phyloP scores from a whole-genome alignment of 2,888 invertebrate species.

The Synergus gifuensis region DNA sequence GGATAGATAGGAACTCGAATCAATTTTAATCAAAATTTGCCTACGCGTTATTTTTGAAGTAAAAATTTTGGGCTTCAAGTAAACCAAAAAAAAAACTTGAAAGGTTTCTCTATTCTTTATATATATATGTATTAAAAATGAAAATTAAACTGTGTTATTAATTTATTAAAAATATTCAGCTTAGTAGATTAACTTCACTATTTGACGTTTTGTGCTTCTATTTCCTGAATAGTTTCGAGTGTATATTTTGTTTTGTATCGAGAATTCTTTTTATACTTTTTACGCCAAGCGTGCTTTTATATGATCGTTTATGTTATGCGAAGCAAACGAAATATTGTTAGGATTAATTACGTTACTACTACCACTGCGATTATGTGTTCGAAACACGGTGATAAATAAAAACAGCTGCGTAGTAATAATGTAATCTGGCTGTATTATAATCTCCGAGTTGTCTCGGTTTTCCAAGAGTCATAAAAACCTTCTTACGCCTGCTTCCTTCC shows the following conservation, averaged over 20 bases:
- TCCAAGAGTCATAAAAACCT: constrained; percentile 19
- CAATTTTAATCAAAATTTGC: neutral
- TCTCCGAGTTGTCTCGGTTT: constrained; percentile 1
- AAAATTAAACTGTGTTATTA: neutral
- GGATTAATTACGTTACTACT: constrained; percentile 28
- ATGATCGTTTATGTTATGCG: constrained; percentile 23
- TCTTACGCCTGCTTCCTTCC: constrained; percentile 13
- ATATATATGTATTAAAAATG: neutral
- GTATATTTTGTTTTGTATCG: constrained; percentile 24
- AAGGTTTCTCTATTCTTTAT: neutral
- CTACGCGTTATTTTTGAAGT: neutral
- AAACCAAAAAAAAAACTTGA: neutral
- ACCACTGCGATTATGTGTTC: constrained; percentile 36
- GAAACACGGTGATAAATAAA: constrained; percentile 42
- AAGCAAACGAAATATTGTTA: constrained; percentile 41
- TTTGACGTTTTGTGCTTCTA: neutral
- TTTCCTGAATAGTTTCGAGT: neutral
- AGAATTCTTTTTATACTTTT: constrained; percentile 31
- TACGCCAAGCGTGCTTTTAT: constrained; percentile 33
- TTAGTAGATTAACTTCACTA: neutral
- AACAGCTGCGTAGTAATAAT: constrained; percentile 34
- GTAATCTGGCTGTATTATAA: constrained; percentile 11
- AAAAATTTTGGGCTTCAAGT: neutral
- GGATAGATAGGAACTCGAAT: neutral
- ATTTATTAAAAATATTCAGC: neutral